Evolutionary conservation across 2,797 vertebrate genomes (phyloP).

Genomic region (Lerista edwardsae): DNA sequence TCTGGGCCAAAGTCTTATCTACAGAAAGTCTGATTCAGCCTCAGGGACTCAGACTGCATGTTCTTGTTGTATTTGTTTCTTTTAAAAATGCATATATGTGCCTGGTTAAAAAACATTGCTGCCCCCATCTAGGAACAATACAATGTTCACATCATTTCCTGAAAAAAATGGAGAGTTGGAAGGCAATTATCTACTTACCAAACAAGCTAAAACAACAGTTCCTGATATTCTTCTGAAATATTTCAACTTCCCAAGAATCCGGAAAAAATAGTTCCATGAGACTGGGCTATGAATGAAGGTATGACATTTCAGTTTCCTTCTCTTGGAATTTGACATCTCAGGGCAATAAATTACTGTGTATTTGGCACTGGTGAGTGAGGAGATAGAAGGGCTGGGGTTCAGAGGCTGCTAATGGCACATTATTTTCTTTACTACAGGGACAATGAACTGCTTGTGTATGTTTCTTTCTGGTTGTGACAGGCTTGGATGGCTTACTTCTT

Average conservation of each 20-base stretch:
- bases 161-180: constrained; percentile 76
- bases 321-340: constrained; percentile 64
- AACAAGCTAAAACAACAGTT: constrained; percentile 83
- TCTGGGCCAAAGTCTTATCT: constrained; percentile 79
- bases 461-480: constrained; percentile 17
- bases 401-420: constrained; percentile 43
- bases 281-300: constrained; percentile 79
- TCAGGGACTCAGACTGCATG: constrained; percentile 56
- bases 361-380: constrained; percentile 49
- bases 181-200: constrained; percentile 81
- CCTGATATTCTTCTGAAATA: constrained; percentile 86
- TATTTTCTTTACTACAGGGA: constrained; percentile 62
- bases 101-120: constrained; percentile 66
- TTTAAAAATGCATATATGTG: constrained; percentile 61
- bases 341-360: constrained; percentile 57
- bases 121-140: constrained; percentile 76
- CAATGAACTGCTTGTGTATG: constrained; percentile 45
- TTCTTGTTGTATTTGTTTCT: constrained; percentile 71
- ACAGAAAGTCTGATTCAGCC: constrained; percentile 68
- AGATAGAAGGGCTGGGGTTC: neutral
- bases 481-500: constrained; percentile 48
- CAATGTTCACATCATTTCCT: constrained; percentile 81
- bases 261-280: constrained; percentile 86
- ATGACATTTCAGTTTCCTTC: constrained; percentile 76
- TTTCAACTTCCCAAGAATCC: constrained; percentile 84